Percentiles rank a stretch among this genome's conserved stretches.
Conservation (phyloP, 2,797 vertebrate species). For the Scyliorhinus canicula region DNA sequence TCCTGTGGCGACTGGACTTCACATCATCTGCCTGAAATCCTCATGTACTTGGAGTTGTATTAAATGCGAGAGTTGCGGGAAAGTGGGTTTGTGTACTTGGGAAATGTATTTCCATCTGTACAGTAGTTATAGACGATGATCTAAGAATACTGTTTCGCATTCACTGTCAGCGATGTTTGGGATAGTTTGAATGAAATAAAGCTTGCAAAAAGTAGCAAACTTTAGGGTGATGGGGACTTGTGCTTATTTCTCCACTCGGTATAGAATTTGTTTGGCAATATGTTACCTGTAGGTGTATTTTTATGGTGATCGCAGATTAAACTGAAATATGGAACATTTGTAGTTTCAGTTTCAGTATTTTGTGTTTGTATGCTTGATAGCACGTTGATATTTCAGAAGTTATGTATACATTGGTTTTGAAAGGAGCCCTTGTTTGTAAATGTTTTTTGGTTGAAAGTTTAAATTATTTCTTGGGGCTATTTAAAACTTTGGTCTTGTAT, state of each 20-base stretch:
- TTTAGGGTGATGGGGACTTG: background rate
- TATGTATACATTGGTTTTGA: background rate
- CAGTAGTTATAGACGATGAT: background rate
- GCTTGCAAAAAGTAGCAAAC: background rate
- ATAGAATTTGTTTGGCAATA: background rate
- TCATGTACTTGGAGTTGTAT: background rate
- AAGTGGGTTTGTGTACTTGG: background rate
- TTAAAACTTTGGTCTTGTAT: background rate
- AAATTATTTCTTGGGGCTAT: background rate
- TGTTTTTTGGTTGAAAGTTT: background rate
- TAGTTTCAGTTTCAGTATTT: background rate
- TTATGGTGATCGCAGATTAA: background rate
- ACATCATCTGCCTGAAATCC: background rate
- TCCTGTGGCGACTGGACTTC: background rate
- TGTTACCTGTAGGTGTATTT: background rate
- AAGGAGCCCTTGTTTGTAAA: background rate
- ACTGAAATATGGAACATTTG: background rate
- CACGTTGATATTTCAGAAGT: background rate
- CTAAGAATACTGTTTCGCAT: background rate
- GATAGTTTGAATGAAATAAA: background rate
- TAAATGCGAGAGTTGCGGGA: background rate
- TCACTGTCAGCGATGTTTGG: background rate
- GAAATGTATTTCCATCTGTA: background rate
- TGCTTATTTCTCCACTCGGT: background rate
- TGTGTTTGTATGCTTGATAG: background rate